Evolutionary conservation across 2,113 vertebrate genomes (phyloP).

Genomic region (Neodon shergylaensis): DNA sequence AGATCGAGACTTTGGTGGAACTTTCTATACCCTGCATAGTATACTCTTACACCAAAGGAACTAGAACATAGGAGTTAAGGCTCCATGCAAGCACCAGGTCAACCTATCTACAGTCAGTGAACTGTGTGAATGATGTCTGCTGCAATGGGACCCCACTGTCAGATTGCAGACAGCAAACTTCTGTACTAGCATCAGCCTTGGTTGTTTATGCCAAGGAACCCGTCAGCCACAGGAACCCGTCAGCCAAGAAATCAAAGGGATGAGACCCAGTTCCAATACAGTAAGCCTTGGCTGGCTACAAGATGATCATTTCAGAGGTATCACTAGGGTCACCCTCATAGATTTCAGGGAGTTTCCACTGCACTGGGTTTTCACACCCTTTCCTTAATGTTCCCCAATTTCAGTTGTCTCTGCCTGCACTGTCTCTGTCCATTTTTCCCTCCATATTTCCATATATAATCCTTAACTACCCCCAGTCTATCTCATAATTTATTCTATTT

Average conservation of each 20-base stretch:
- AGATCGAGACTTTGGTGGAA: not conserved
- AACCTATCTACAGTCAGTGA: not conserved
- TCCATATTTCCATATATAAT: not conserved
- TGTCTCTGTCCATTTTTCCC: not conserved
- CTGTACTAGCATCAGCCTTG: not conserved
- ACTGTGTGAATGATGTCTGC: not conserved
- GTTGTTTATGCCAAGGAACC: not conserved
- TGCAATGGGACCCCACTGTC: not conserved
- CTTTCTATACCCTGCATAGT: not conserved
- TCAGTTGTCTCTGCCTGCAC: not conserved
- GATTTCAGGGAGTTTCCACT: not conserved
- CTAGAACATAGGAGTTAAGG: not conserved
- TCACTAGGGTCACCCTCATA: not conserved
- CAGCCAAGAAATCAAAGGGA: not conserved
- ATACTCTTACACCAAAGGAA: not conserved
- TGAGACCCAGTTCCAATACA: not conserved
- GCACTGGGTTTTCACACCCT: not conserved
- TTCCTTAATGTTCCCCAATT: not conserved
- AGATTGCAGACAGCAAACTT: not conserved
- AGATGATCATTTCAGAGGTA: not conserved
- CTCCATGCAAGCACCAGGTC: not conserved
- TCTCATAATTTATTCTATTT: not conserved
- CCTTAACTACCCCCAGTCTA: not conserved
- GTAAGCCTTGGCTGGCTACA: not conserved
- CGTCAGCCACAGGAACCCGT: not conserved